Percentiles rank a stretch among this genome's conserved stretches.
These are phyloP conservation scores for Caenorhabditis briggsae DNA, from an alignment of 1,140 invertebrate genomes.

Conservation along the genomic window DNA sequence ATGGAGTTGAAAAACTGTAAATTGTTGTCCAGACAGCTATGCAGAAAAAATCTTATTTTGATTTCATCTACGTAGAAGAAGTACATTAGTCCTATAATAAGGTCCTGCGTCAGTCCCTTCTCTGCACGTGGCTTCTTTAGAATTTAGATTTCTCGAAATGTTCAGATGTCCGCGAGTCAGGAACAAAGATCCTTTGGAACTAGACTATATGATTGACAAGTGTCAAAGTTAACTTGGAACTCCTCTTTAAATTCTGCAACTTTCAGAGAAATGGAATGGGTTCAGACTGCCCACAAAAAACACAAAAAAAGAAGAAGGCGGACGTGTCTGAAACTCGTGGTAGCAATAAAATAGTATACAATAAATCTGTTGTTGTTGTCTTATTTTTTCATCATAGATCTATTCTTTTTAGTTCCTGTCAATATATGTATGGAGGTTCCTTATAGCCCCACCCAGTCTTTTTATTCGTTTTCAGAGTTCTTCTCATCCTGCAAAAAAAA, in stretches of 20 bases:
- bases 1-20: too few relatives aligned
- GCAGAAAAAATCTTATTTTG: too few relatives aligned
- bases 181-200: too few relatives aligned
- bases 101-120: too few relatives aligned
- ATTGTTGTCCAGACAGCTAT: too few relatives aligned
- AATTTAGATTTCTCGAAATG: too few relatives aligned
- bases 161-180: too few relatives aligned
- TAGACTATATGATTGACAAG: neutral
- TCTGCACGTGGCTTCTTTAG: too few relatives aligned
- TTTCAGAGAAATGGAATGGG: neutral
- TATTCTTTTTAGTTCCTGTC: conserved; percentile 38
- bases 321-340: neutral
- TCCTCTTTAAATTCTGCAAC: too few relatives aligned
- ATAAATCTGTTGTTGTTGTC: conserved; percentile 15
- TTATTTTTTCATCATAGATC: neutral
- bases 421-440: neutral
- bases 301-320: neutral
- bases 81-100: neutral
- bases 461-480: too few relatives aligned
- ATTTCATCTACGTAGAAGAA: neutral
- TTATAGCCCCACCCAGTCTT: neutral
- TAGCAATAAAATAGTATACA: conserved; percentile 26
- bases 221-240: neutral
- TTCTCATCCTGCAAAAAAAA: neutral
- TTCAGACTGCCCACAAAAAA: neutral